Conservation (phyloP, 1,140 invertebrate species). For the Acromyrmex echinatior region DNA sequence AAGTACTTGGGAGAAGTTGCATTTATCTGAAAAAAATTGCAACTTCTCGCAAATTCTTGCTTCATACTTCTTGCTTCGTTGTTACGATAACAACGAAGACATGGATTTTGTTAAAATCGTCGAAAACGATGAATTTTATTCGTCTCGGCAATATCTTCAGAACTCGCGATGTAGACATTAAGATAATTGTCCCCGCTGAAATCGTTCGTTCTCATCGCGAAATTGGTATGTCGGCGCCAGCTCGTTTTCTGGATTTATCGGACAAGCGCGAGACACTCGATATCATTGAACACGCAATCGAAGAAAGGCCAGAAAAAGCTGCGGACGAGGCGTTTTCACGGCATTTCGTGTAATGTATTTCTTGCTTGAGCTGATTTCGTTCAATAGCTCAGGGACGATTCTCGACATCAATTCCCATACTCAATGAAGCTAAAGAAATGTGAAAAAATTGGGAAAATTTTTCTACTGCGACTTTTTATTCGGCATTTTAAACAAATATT, state of each 20-base stretch:
- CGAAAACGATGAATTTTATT: background rate
- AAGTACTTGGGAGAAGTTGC: background rate
- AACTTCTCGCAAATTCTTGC: background rate
- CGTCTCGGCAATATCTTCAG: constrained; percentile 24
- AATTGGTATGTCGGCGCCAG: constrained; percentile 32
- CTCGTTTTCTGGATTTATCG: constrained; percentile 57
- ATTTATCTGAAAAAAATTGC: constrained; percentile 1
- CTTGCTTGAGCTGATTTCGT: constrained; percentile 18
- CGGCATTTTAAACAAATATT: background rate
- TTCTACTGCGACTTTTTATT: background rate
- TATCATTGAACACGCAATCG: constrained; percentile 42
- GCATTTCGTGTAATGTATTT: constrained; percentile 9
- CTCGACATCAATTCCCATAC: background rate
- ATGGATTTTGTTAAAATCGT: constrained; percentile 43
- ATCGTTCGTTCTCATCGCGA: constrained; percentile 33
- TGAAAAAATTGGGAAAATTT: background rate
- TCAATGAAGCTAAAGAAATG: background rate
- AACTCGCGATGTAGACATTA: constrained; percentile 73
- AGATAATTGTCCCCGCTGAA: constrained; percentile 66
- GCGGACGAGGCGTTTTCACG: constrained; percentile 19
- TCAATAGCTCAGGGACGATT: background rate
- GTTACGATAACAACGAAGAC: constrained; percentile 26
- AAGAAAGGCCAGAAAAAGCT: constrained; percentile 45
- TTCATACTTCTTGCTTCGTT: constrained; percentile 39
- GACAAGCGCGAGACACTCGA: constrained; percentile 37